phyloP scores from a whole-genome alignment of 1,140 invertebrate species.

The Panagrolaimus sp. region DNA sequence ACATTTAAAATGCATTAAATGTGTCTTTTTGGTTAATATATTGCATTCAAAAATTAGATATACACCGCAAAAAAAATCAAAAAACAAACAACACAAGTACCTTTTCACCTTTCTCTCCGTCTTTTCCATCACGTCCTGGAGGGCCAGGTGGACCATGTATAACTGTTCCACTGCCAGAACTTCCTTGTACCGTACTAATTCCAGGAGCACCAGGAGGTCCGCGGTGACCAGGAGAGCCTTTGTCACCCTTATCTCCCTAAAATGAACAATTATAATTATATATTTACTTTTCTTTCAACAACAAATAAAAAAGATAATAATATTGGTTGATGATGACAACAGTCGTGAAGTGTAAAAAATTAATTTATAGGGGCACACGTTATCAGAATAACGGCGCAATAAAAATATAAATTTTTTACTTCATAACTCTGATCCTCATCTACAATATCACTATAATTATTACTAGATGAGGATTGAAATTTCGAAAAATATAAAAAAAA shows the following conservation, averaged over 20 bases:
- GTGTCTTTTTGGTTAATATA: constrained; percentile 9
- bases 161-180: constrained; percentile 16
- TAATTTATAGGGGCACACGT: too few species aligned
- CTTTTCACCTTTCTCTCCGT: constrained; percentile 55
- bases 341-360: too few species aligned
- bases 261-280: not conserved
- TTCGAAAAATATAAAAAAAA: too few species aligned
- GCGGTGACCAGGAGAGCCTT: constrained; percentile 27
- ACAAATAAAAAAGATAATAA: not conserved
- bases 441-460: too few species aligned
- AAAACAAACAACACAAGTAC: constrained; percentile 20
- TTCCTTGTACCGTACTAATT: constrained; percentile 17
- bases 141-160: constrained; percentile 45
- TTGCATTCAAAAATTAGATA: not conserved
- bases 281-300: not conserved
- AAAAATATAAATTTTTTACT: too few species aligned
- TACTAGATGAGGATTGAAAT: too few species aligned
- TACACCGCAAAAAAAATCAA: not conserved
- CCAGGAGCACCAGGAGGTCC: constrained; percentile 26
- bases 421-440: too few species aligned
- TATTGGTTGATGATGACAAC: too few species aligned
- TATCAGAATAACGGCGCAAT: too few species aligned
- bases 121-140: constrained; percentile 29
- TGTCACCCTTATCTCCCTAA: constrained; percentile 53
- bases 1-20: not conserved